phyloP scores from a whole-genome alignment of 1,140 invertebrate genomes.

The Drosophila oshimai region DNA sequence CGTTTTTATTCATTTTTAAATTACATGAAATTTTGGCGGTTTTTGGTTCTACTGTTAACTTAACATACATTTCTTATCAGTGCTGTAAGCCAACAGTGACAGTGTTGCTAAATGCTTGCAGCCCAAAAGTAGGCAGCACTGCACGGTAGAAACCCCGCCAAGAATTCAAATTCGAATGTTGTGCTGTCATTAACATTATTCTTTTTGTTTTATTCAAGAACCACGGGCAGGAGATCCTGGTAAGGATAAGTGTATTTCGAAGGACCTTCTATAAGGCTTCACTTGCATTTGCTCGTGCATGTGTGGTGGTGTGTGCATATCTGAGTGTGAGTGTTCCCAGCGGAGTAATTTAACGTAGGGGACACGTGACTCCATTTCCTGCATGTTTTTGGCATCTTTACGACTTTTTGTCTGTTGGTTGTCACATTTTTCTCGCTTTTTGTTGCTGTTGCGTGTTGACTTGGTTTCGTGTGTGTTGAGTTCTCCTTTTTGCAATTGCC shows the following conservation, averaged over 20 bases:
- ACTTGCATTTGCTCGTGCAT: neutral
- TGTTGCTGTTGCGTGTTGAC: slow-evolving; percentile 32
- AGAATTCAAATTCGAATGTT: slow-evolving; percentile 4
- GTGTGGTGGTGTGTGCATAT: slow-evolving; percentile 6
- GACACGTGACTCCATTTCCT: slow-evolving; percentile 65
- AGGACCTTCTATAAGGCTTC: neutral
- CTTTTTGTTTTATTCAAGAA: neutral
- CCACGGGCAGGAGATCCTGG: neutral
- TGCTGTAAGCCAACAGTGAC: neutral
- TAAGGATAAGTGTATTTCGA: slow-evolving; percentile 13
- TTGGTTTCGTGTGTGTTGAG: slow-evolving; percentile 8
- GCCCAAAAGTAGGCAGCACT: neutral
- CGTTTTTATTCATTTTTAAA: neutral
- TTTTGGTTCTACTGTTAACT: neutral
- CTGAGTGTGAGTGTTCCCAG: slow-evolving; percentile 18
- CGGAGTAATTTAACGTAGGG: slow-evolving; percentile 38
- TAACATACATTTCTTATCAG: neutral
- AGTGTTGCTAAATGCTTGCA: neutral
- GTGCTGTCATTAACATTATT: slow-evolving; percentile 37
- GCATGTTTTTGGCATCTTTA: slow-evolving; percentile 48
- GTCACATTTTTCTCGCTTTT: slow-evolving; percentile 42
- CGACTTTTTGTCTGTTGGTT: slow-evolving; percentile 45
- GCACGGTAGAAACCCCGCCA: neutral
- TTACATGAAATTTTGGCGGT: neutral
- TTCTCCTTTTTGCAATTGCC: slow-evolving; percentile 1